phyloP scores from a whole-genome alignment of 2,888 invertebrate species.

The Linnaemya vulpina region DNA sequence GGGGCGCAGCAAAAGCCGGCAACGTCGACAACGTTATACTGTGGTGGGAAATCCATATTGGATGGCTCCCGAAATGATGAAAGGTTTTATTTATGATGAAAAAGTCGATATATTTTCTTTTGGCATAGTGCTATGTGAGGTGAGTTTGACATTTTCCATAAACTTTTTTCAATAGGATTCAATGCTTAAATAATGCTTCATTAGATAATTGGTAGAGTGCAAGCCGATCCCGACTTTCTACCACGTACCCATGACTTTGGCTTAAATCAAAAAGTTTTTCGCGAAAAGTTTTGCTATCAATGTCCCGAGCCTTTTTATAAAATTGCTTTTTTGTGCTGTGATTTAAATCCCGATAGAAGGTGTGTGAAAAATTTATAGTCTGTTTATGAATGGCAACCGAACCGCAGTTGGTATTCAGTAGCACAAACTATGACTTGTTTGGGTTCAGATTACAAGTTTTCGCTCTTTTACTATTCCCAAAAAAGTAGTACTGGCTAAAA shows the following conservation, averaged over 20 bases:
- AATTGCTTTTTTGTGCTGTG: slow-evolving; percentile 94
- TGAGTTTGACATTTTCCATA: slow-evolving; percentile 79
- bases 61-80: slow-evolving; percentile 99
- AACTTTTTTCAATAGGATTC: background rate
- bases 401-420: too few relatives aligned
- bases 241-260: slow-evolving; percentile 96
- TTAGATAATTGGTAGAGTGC: slow-evolving; percentile 96
- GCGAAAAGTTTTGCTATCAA: slow-evolving; percentile 90
- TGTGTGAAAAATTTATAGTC: slow-evolving; percentile 76
- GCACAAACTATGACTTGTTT: too few relatives aligned
- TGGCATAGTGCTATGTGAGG: slow-evolving; percentile 97
- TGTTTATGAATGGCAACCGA: too few relatives aligned
- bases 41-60: slow-evolving; percentile 98
- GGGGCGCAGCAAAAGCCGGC: slow-evolving; percentile 85
- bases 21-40: slow-evolving; percentile 94
- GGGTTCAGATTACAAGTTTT: too few relatives aligned
- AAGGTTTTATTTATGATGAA: slow-evolving; percentile 96
- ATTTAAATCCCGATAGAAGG: slow-evolving; percentile 95
- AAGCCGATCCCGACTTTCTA: slow-evolving; percentile 96
- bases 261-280: slow-evolving; percentile 92
- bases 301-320: slow-evolving; percentile 95
- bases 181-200: too few relatives aligned
- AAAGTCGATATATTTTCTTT: slow-evolving; percentile 98
- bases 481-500: too few relatives aligned
- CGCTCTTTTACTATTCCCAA: too few relatives aligned